These are phyloP conservation scores for Hypsibius dujardini DNA, from an alignment of 1,140 invertebrate species.

Conservation along the genomic window DNA sequence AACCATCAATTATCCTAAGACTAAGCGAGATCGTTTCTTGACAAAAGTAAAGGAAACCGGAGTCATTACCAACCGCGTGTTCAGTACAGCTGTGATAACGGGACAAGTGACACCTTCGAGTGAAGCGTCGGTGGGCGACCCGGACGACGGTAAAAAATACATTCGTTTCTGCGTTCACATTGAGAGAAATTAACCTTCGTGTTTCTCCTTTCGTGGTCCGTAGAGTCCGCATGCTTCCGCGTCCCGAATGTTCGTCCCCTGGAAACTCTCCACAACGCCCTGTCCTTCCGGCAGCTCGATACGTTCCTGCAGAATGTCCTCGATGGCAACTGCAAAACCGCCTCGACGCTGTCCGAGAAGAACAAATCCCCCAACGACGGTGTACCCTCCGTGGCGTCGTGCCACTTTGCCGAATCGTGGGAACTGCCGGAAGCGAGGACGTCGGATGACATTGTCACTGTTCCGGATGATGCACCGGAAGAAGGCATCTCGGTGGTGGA, in stretches of 20 bases:
- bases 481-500: too few species aligned
- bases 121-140: neutral
- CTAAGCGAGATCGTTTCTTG: neutral
- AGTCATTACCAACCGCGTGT: slow-evolving; percentile 48
- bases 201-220: slow-evolving; percentile 8
- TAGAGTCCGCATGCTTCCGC: slow-evolving; percentile 60
- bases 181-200: neutral
- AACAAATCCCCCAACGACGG: too few species aligned
- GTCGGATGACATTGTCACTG: too few species aligned
- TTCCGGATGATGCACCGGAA: too few species aligned
- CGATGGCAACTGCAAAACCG: too few species aligned
- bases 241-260: slow-evolving; percentile 79
- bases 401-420: too few species aligned
- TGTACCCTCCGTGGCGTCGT: too few species aligned
- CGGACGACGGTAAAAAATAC: neutral
- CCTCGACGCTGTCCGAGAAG: too few species aligned
- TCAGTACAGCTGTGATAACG: slow-evolving; percentile 80
- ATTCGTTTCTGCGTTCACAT: neutral
- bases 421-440: too few species aligned
- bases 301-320: slow-evolving; percentile 45
- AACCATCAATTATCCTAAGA: neutral
- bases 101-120: neutral
- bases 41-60: neutral
- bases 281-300: slow-evolving; percentile 74
- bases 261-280: slow-evolving; percentile 83